Base-by-base conservation (phyloP, 2,797 vertebrate genomes). In the Pogonophryne albipinna region DNA sequence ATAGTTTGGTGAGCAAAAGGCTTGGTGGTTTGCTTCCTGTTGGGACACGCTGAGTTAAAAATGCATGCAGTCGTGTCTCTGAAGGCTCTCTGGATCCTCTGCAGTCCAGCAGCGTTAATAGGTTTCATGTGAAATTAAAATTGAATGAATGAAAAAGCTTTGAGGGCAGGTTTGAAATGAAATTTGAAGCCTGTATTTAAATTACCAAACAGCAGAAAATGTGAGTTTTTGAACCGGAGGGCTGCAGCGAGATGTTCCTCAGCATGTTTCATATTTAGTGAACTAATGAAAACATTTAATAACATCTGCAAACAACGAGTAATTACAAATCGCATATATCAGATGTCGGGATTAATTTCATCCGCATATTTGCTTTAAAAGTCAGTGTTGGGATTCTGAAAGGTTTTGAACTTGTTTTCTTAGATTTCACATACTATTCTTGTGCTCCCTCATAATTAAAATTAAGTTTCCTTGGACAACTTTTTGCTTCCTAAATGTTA, bases 151-250 rank as follows among this genome's bases (percentile, higher is more conserved):
- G 56, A 77, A 38, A 82, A 72, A 62, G 76, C 51, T 71, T 60
- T 14, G 19, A 52, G 66, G 76, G 50, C 27, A 55, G 4, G 44
- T 60, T 67, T 50, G 34, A 77, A 65, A 57, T 61, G 13, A 52
- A 79, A 76, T 15, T 52, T 44, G 14, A 82, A 55, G 34, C 76
- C 53, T 71, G 12, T 45, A 59, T 78, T 80, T 71, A 66, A 71
- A 79, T 53, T 47, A 3, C 2, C 10, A 46, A 20, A 45, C 19
- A 31, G 49, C n/a, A 46, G n/a, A 58, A 58, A 27, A 62, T 68
- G 14, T 57, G 45, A 52, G 38, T n/a, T 66, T 55, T 1, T 42
- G 20, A 47, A 57, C 66, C 66, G 7, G 12, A 38, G 41, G 45
- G 59, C 56, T 7, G 57, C 58, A 50, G 68, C 49, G 10, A 55